phyloP scores from a whole-genome alignment of 2,113 vertebrate species.

The Phalacrocorax carbo region DNA sequence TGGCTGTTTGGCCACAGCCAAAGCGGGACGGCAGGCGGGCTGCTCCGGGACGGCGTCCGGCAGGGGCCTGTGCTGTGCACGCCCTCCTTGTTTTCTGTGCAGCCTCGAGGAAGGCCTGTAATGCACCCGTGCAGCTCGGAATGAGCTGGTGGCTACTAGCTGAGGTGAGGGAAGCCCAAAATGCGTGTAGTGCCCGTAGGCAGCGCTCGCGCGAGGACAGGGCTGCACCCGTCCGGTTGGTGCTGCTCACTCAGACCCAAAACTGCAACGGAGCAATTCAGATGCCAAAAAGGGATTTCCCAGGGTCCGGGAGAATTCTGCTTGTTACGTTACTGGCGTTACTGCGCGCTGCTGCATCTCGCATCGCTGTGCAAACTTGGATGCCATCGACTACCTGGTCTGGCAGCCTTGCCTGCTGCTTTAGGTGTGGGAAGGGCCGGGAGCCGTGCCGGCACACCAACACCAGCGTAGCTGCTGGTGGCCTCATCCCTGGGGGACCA shows the following conservation, averaged over 20 bases:
- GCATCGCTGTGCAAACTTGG: neutral
- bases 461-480: neutral
- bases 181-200: neutral
- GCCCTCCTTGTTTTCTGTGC: neutral
- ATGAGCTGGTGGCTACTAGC: neutral
- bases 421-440: neutral
- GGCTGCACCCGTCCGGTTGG: accelerated
- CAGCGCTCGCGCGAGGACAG: neutral
- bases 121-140: neutral
- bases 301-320: neutral
- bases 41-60: neutral
- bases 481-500: neutral
- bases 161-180: neutral
- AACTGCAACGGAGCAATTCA: neutral
- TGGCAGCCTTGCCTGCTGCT: too few species aligned
- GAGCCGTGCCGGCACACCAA: neutral
- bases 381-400: neutral
- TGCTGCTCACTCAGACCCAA: neutral
- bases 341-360: neutral
- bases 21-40: neutral
- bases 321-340: neutral
- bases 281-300: neutral
- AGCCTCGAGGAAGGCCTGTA: neutral
- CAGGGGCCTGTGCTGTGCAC: neutral
- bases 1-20: accelerated